phyloP scores from a whole-genome alignment of 2,797 vertebrate genomes.

The Hippoglossus hippoglossus region DNA sequence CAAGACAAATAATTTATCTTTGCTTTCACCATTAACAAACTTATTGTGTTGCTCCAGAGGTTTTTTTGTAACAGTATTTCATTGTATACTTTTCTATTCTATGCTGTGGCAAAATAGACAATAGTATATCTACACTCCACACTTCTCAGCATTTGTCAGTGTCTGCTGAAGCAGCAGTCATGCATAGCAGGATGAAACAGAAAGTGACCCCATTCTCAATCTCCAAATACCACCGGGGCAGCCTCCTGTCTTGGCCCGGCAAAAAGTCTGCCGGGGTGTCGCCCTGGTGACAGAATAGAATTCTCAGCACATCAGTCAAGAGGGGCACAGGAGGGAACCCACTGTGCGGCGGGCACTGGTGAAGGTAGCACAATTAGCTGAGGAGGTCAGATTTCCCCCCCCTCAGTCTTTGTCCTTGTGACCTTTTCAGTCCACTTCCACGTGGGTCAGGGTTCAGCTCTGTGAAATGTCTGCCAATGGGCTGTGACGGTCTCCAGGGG shows the following conservation, averaged over 20 bases:
- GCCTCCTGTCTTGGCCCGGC: constrained; percentile 36
- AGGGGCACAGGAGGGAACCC: constrained; percentile 49
- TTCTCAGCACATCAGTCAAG: constrained; percentile 78
- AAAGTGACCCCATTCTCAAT: constrained; percentile 68
- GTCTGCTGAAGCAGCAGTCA: constrained; percentile 38
- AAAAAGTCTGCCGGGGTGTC: constrained; percentile 51
- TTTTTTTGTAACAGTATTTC: not conserved
- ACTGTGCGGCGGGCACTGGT: constrained; percentile 9
- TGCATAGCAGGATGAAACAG: constrained; percentile 39
- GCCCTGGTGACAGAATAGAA: constrained; percentile 72
- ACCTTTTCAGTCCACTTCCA: constrained; percentile 38
- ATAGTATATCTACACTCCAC: constrained; percentile 14
- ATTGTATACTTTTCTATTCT: not conserved
- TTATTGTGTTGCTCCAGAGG: not conserved
- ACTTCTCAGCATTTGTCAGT: constrained; percentile 38
- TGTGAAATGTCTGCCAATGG: constrained; percentile 65
- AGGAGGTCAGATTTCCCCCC: constrained; percentile 24
- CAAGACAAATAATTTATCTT: not conserved
- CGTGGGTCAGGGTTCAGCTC: constrained; percentile 53
- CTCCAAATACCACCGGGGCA: constrained; percentile 47
- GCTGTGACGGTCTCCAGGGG: constrained; percentile 39
- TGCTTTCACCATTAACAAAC: not conserved
- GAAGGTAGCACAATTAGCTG: constrained; percentile 60
- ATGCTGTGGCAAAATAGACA: constrained; percentile 3
- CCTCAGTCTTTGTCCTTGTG: constrained; percentile 35